These are phyloP conservation scores for Exephanes ischioxanthus DNA, from an alignment of 2,888 invertebrate genomes.

Conservation along the genomic window DNA sequence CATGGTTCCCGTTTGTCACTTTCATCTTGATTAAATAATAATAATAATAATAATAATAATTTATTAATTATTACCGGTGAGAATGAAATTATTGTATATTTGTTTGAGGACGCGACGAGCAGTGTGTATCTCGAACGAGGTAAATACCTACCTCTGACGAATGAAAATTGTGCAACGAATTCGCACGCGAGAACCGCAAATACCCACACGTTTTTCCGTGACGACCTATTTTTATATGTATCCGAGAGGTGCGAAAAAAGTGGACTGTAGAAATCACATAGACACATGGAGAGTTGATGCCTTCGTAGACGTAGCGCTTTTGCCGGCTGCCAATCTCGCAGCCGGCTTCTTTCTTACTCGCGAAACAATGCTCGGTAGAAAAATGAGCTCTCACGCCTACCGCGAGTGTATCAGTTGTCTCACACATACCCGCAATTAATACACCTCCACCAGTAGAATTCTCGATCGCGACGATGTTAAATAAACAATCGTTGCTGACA, in stretches of 20 bases:
- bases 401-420: slow-evolving; percentile 25
- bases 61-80: neutral
- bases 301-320: slow-evolving; percentile 21
- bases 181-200: slow-evolving; percentile 47
- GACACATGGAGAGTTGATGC: slow-evolving; percentile 10
- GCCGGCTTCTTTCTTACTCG: slow-evolving; percentile 51
- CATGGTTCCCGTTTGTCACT: too few relatives aligned
- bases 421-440: slow-evolving; percentile 48
- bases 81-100: neutral
- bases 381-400: slow-evolving; percentile 60
- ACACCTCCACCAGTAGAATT: neutral
- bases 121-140: slow-evolving; percentile 5
- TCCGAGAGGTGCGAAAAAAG: slow-evolving; percentile 49
- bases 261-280: slow-evolving; percentile 56
- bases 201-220: slow-evolving; percentile 32
- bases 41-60: neutral
- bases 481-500: slow-evolving; percentile 1
- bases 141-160: neutral
- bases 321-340: slow-evolving; percentile 5
- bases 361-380: slow-evolving; percentile 48
- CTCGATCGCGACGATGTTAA: slow-evolving; percentile 25
- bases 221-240: slow-evolving; percentile 59
- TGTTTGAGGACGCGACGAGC: slow-evolving; percentile 1
- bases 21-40: too few relatives aligned
- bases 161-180: slow-evolving; percentile 51